phyloP scores from a whole-genome alignment of 35 echinoderm and acorn worm species.

The Acanthaster planci region DNA sequence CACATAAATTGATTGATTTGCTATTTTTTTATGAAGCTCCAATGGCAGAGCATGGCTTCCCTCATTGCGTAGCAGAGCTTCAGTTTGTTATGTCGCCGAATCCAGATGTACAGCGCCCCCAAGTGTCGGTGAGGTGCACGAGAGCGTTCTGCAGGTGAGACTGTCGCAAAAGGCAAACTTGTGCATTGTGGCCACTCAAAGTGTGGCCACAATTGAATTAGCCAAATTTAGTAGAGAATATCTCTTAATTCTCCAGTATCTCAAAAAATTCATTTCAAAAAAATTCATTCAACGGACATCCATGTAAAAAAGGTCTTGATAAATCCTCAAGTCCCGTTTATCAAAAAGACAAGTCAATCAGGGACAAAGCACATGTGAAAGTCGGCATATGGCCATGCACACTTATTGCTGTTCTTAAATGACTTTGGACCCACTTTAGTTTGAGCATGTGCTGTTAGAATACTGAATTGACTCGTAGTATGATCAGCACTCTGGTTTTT shows the following conservation, averaged over 20 bases:
- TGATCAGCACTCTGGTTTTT: background rate
- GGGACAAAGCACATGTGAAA: too few relatives aligned
- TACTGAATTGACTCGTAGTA: background rate
- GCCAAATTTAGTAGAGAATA: too few relatives aligned
- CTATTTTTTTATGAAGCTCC: background rate
- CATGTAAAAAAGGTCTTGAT: too few relatives aligned
- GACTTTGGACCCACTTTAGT: too few relatives aligned
- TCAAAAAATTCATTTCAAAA: too few relatives aligned
- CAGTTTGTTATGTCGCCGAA: background rate
- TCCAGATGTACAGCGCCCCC: slow-evolving; percentile 5
- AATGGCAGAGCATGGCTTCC: background rate
- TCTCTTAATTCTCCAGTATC: too few relatives aligned
- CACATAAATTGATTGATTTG: too few relatives aligned
- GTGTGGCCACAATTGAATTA: background rate
- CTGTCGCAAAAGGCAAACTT: background rate
- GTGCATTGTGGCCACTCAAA: background rate
- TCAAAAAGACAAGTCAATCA: too few relatives aligned
- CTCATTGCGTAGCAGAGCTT: slow-evolving; percentile 15
- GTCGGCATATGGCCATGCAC: too few relatives aligned
- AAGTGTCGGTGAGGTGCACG: slow-evolving; percentile 34
- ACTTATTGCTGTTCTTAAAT: too few relatives aligned
- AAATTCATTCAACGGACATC: too few relatives aligned
- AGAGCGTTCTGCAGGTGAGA: slow-evolving; percentile 41
- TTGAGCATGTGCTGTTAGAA: background rate
- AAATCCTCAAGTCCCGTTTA: too few relatives aligned